A percentile compares a stretch with the other conserved stretches of the same genome.
Evolutionary conservation across 2,113 vertebrate genomes (phyloP).

Genomic region (Alligator sinensis): DNA sequence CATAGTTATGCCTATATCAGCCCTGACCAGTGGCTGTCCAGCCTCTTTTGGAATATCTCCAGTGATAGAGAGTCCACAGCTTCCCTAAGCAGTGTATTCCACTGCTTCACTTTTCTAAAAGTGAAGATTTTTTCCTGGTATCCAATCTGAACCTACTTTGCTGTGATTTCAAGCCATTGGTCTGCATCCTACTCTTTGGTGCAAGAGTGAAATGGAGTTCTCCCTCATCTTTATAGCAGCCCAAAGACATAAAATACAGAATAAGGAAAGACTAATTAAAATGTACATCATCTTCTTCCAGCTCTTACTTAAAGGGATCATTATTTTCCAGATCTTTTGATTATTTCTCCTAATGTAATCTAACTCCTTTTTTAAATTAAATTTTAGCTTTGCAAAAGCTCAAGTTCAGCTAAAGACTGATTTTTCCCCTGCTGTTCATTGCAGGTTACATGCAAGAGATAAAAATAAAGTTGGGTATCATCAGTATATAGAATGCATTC

Average conservation of each 20-base stretch:
- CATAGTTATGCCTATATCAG: too few species aligned
- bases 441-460: not conserved
- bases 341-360: not conserved
- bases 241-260: not conserved
- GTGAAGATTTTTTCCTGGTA: too few species aligned
- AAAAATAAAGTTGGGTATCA: not conserved
- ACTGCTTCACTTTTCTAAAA: too few species aligned
- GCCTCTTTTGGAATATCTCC: too few species aligned
- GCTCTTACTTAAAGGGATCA: not conserved
- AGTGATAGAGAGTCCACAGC: too few species aligned
- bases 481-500: fast-evolving
- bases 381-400: not conserved
- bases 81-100: too few species aligned
- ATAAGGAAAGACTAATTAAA: not conserved
- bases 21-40: too few species aligned
- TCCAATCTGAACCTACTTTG: too few species aligned
- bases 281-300: not conserved
- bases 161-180: too few species aligned
- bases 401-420: not conserved
- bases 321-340: not conserved
- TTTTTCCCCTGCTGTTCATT: not conserved
- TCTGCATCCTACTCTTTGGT: too few species aligned
- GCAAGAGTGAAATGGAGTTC: too few species aligned
- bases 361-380: not conserved
- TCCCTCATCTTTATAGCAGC: too few species aligned